Evolutionary conservation across 2,113 vertebrate genomes (phyloP), one percentile per base, ranked within the genome.

Genomic region (Cheilinus undulatus): DNA sequence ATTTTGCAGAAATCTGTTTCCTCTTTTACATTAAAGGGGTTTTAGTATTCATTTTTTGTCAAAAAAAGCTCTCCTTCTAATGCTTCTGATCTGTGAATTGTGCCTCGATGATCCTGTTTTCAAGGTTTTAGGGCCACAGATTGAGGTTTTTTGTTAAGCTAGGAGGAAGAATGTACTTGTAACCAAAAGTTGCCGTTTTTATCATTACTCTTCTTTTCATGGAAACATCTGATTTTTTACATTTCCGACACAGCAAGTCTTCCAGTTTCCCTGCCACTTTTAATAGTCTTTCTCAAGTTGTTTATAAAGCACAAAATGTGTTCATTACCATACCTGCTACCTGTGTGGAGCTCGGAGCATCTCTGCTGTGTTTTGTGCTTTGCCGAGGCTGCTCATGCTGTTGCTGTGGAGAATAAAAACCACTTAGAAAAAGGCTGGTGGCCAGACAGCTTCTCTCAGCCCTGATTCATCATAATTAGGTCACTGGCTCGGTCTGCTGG

Each of bases 381-480:
- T 50, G 62, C 51, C 57, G 64, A 65, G 42, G 42, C 46, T 14
- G 17, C 58, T 53, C 57, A 67, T 70, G 67, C 71, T 64, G 80
- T 74, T 76, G 79, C 80, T 58, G 79, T 64, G 61, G 57, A 66
- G 58, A 67, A 59, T 34, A 73, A 71, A 30, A 85, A 73, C 49
- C 76, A 69, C 75, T 88, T 85, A 50, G 62, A 80, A 76, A 36
- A 58, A 70, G 69, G 78, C 81, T 85, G 64, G 75, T 86, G 83
- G 74, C 80, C 71, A 86, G 81, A 89, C 80, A 69, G 76, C 61
- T 81, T 82, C 71, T 56, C 70, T 51, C 74, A 59, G 60, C 79
- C 51, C 45, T 68, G 78, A 86, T 89, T 89, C 88, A 82, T 88
- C 86, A 90, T 86, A 90, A 89, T 88, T 83, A 86, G 86, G 85